Evolutionary conservation across 2,888 invertebrate species (phyloP).

Genomic region (Dicranocentrus wangi): DNA sequence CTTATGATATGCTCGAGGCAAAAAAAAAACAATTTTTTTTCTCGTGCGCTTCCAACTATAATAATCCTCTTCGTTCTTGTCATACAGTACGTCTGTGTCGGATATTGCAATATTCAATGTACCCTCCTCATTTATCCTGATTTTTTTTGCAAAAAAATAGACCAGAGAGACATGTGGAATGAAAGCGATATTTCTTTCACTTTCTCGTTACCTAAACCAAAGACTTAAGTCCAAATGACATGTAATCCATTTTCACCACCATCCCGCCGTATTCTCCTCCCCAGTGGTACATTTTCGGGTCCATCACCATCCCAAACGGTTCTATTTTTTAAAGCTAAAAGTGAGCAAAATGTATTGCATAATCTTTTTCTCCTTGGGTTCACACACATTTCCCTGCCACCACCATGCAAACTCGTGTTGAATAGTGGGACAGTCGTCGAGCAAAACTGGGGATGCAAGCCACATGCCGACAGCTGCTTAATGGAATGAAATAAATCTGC

Average conservation of each 20-base stretch:
- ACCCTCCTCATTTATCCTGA: neutral
- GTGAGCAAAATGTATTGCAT: conserved; percentile 21
- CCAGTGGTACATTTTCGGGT: neutral
- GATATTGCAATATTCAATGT: neutral
- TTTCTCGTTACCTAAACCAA: conserved; percentile 4
- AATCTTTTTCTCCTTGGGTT: neutral
- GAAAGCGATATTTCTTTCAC: conserved; percentile 20
- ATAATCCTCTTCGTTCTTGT: neutral
- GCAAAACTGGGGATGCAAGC: neutral
- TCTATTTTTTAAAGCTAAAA: neutral
- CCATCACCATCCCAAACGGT: neutral
- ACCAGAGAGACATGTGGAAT: neutral
- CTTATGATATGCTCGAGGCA: neutral
- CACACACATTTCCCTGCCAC: conserved; percentile 4
- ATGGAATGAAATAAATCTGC: conserved; percentile 47
- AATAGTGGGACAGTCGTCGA: neutral
- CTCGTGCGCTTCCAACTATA: neutral
- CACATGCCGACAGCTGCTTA: conserved; percentile 28
- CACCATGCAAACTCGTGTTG: neutral
- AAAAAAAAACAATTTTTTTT: neutral
- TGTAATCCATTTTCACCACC: conserved; percentile 25
- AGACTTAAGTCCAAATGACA: conserved; percentile 17
- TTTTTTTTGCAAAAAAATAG: conserved; percentile 5
- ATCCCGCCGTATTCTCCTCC: neutral
- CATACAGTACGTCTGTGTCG: neutral